Conservation (phyloP, 2,113 vertebrate genomes). For the Misgurnus anguillicaudatus region DNA sequence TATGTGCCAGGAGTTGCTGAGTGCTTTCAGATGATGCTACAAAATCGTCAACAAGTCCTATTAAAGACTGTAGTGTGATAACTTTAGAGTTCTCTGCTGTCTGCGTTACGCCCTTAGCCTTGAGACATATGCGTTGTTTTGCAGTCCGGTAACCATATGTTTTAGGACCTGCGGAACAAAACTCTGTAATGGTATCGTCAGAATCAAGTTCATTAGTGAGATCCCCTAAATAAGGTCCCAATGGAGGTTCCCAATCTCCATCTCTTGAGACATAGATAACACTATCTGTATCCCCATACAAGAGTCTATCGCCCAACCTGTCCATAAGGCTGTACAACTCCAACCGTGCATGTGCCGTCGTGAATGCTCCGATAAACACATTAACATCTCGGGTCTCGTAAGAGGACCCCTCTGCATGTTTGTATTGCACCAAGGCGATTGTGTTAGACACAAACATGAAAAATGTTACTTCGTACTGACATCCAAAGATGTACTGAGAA, state of each 20-base stretch:
- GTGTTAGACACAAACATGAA: neutral
- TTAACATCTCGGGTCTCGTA: too few species aligned
- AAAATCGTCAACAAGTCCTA: neutral
- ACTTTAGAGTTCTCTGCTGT: neutral
- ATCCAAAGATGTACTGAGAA: too few species aligned
- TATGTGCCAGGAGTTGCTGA: neutral
- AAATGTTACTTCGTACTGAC: too few species aligned
- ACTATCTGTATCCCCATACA: too few species aligned
- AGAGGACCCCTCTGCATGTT: neutral
- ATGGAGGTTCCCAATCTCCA: constrained; percentile 1
- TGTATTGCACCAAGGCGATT: neutral
- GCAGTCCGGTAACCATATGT: too few species aligned
- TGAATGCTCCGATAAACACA: too few species aligned
- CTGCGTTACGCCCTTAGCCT: constrained; percentile 17
- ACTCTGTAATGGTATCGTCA: too few species aligned
- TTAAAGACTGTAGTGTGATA: constrained; percentile 17
- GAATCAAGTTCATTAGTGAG: too few species aligned
- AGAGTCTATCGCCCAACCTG: too few species aligned
- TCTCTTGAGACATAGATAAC: neutral
- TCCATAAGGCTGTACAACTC: too few species aligned
- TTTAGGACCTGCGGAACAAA: too few species aligned
- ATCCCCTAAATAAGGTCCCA: neutral
- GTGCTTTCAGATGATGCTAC: neutral
- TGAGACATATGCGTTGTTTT: neutral
- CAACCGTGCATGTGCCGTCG: too few species aligned